These are phyloP conservation scores for Leptosomus discolor DNA, from an alignment of 2,113 vertebrate species.

Conservation along the genomic window DNA sequence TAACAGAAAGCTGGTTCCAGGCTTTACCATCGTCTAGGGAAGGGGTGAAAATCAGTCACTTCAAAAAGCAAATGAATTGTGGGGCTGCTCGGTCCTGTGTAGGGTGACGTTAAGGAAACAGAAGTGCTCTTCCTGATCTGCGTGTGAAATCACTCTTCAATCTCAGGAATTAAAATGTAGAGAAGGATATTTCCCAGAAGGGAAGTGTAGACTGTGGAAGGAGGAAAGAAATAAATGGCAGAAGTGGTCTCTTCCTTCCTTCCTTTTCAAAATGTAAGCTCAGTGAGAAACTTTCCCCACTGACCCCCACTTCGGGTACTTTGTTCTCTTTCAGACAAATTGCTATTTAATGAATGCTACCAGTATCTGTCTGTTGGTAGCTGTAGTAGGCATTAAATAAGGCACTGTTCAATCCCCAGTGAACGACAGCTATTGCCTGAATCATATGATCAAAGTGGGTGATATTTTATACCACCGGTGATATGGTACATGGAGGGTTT, in stretches of 20 bases:
- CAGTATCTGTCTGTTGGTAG: not conserved
- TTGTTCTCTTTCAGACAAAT: not conserved
- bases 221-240: not conserved
- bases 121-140: not conserved
- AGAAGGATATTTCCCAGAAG: not conserved
- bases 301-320: not conserved
- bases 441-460: not conserved
- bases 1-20: not conserved
- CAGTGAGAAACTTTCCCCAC: not conserved
- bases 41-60: not conserved
- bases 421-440: not conserved
- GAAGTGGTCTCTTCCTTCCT: not conserved
- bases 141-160: not conserved
- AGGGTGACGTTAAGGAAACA: not conserved
- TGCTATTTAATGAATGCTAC: not conserved
- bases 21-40: not conserved
- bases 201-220: not conserved
- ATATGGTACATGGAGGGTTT: not conserved
- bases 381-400: not conserved
- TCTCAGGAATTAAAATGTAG: conserved; percentile 32
- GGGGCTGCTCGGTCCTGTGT: not conserved
- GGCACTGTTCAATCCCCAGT: not conserved
- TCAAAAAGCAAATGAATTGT: fast-evolving
- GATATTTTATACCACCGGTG: not conserved
- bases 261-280: not conserved